These are phyloP conservation scores for Anabacerthia variegaticeps DNA, from an alignment of 2,797 vertebrate species.

Conservation along the genomic window DNA sequence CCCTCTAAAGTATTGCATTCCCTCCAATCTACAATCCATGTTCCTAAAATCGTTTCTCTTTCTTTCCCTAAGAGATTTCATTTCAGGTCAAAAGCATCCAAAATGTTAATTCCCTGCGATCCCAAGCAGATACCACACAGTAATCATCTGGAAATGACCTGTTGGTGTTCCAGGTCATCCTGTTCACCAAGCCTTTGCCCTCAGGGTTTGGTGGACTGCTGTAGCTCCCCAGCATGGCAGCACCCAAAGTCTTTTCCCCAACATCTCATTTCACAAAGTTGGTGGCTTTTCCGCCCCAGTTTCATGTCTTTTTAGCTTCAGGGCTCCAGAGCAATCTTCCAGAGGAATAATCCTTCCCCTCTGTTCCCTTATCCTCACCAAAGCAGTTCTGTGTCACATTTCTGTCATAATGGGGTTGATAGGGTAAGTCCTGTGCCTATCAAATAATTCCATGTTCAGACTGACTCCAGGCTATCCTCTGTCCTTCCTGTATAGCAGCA, in stretches of 20 bases:
- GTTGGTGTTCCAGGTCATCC: background rate
- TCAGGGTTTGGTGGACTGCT: background rate
- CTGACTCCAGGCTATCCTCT: background rate
- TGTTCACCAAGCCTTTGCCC: background rate
- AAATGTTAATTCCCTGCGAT: background rate
- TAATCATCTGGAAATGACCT: background rate
- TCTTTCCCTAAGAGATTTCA: background rate
- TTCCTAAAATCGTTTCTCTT: background rate
- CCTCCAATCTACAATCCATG: fast-evolving
- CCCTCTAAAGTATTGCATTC: background rate
- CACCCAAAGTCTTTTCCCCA: background rate
- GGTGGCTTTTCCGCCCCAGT: background rate
- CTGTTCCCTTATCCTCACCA: background rate
- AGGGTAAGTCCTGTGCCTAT: background rate
- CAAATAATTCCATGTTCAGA: background rate
- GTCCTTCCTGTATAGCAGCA: background rate
- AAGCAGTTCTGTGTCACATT: background rate
- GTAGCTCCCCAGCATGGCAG: background rate
- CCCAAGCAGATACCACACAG: background rate
- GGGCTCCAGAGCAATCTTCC: background rate
- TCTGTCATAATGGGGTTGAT: background rate
- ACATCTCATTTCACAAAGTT: background rate
- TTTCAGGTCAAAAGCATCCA: background rate
- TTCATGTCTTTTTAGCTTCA: background rate
- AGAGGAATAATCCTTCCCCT: background rate